Conservation (phyloP, 1,140 invertebrate species). For the Drosophila orena region DNA sequence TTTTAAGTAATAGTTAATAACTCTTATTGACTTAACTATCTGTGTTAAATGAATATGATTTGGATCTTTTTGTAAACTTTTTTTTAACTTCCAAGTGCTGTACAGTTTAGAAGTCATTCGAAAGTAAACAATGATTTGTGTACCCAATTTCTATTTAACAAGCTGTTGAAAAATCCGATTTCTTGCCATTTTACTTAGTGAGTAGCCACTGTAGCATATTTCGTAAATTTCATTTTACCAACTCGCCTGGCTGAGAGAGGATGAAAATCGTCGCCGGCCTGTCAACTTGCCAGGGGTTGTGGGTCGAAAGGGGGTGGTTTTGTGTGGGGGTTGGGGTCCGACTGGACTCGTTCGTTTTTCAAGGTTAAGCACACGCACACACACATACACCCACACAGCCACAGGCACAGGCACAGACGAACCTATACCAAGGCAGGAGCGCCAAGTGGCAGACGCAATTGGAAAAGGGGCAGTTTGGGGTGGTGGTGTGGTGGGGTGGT, state of each 20-base stretch:
- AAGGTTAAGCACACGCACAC: constrained; percentile 71
- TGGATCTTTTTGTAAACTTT: too few relatives aligned
- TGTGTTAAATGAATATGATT: too few relatives aligned
- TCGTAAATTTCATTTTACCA: constrained; percentile 80
- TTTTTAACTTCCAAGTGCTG: too few relatives aligned
- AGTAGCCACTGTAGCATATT: constrained; percentile 45
- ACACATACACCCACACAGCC: neutral
- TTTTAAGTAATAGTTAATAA: too few relatives aligned
- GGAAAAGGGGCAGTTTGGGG: constrained; percentile 24
- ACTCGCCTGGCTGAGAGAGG: constrained; percentile 35
- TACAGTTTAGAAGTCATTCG: too few relatives aligned
- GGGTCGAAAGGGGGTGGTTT: constrained; percentile 8
- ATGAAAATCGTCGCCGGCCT: constrained; percentile 76
- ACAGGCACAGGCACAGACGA: neutral
- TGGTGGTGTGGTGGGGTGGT: neutral
- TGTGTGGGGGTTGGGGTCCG: constrained; percentile 44
- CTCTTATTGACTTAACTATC: too few relatives aligned
- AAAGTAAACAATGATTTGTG: too few relatives aligned
- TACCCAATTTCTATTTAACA: neutral
- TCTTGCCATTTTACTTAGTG: neutral
- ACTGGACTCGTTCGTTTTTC: constrained; percentile 83
- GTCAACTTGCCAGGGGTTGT: constrained; percentile 35
- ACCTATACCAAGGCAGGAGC: constrained; percentile 34
- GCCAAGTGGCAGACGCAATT: constrained; percentile 63
- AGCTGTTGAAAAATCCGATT: neutral